Conservation (phyloP, 2,797 vertebrate genomes). For the Mormyrops attenuatus region DNA sequence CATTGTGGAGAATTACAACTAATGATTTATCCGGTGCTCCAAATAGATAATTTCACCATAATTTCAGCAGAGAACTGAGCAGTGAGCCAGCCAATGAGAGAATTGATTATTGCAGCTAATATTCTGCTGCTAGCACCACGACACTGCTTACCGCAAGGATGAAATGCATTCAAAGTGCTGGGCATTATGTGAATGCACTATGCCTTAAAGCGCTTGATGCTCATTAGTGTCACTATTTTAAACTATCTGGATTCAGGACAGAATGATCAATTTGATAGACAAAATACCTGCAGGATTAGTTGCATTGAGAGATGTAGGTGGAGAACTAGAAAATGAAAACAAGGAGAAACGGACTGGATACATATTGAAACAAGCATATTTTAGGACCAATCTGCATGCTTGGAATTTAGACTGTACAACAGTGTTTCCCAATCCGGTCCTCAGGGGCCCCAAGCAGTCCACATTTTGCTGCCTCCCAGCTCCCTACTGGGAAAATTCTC, state of each 20-base stretch:
- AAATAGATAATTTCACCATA: background rate
- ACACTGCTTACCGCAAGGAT: background rate
- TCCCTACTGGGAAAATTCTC: background rate
- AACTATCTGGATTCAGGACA: background rate
- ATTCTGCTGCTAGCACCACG: background rate
- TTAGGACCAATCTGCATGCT: background rate
- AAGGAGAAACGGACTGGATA: background rate
- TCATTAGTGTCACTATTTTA: background rate
- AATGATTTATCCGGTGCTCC: background rate
- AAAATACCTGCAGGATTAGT: background rate
- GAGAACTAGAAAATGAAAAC: background rate
- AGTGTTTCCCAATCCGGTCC: background rate
- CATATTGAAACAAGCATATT: background rate
- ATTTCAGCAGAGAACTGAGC: background rate
- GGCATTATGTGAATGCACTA: background rate
- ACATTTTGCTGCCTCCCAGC: background rate
- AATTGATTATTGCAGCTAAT: slow-evolving; percentile 7
- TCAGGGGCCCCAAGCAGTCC: background rate
- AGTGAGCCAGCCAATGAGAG: background rate
- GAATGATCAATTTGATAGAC: background rate
- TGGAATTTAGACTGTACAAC: background rate
- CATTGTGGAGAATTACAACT: background rate
- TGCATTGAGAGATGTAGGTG: background rate
- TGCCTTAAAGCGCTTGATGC: background rate
- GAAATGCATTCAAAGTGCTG: background rate